Evolutionary conservation across 2,888 invertebrate species (phyloP), one percentile per base, ranked within the genome.

Genomic region (Rhingia campestris): DNA sequence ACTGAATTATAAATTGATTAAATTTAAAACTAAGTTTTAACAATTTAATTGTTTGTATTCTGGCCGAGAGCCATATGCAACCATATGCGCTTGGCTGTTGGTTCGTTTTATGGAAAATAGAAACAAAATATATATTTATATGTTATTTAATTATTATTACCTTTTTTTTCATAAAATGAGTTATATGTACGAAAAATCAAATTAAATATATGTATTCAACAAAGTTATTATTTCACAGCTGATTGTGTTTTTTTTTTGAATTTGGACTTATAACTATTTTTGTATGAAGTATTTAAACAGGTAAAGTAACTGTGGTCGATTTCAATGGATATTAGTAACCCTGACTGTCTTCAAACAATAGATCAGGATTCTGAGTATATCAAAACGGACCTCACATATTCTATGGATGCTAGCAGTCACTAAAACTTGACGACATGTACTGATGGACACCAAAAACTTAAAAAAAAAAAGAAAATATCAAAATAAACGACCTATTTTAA

Each of bases 131-230:
- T 84, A 80, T 84, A 84, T 84, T 80, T 84, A 80, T 84, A 80
- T 84, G 80, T 84, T 84, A 79, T 84, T 84, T 84, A 84, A 84
- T 84, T 80, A 84, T 77, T 82, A 82, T 74, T 82, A 69, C 59
- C 30, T 64, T 79, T 79, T 67, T 75, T 81, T 69, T 76, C 73
- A 70, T 67, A 70, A 80, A 74, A 66, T 80, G 74, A 74, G 84
- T 80, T 84, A 69, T 59, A 69, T 80, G 74, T 84, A 84, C 74
- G 84, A 80, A 22, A 22, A 77, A 73, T 64, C 63, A 61, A 69
- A 61, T 74, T 67, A 82, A 74, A 84, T 84, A 80, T 47, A 84
- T 74, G 75, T 84, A 84, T 75, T 75, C 74, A 75, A 80, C 80
- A 84, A 66, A 80, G 64, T 66, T 74, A 74, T 66, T 66, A 74